A percentile compares a stretch with the other conserved stretches of the same genome.
Conservation (phyloP, 2,113 vertebrate species). For the Geothlypis trichas region DNA sequence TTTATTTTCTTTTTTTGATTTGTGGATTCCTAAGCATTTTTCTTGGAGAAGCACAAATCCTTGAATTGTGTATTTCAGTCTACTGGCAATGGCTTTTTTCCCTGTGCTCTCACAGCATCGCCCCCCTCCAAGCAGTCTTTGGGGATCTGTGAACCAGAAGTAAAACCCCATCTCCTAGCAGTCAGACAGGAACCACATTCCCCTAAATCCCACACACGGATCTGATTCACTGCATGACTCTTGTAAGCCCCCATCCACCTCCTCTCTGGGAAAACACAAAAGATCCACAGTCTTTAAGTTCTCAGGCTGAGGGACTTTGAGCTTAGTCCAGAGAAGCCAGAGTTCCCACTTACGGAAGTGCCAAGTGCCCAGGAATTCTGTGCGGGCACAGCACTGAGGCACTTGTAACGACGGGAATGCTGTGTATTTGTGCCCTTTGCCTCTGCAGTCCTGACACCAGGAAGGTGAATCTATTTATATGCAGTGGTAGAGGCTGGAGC, state of each 20-base stretch:
- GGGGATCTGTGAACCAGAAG: neutral
- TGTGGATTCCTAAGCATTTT: neutral
- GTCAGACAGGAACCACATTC: neutral
- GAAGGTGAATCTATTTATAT: neutral
- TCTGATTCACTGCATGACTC: neutral
- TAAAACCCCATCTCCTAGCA: neutral
- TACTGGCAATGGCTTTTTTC: neutral
- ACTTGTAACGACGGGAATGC: neutral
- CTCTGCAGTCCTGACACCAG: neutral
- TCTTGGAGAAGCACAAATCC: neutral
- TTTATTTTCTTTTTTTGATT: neutral
- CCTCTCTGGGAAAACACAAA: neutral
- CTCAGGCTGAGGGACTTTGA: neutral
- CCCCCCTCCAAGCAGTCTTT: neutral
- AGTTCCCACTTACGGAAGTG: neutral
- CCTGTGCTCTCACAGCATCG: neutral
- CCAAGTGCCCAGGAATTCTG: neutral
- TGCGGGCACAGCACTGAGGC: neutral
- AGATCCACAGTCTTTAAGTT: neutral
- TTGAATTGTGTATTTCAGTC: neutral
- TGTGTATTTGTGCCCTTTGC: neutral
- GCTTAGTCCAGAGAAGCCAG: neutral
- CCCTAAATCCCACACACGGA: neutral
- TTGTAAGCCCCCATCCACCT: neutral
- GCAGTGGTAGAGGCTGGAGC: neutral